Percentiles rank a stretch among this genome's conserved stretches.
Evolutionary conservation across 2,113 vertebrate genomes (phyloP).

Genomic region (Pelecanoides urinatrix): DNA sequence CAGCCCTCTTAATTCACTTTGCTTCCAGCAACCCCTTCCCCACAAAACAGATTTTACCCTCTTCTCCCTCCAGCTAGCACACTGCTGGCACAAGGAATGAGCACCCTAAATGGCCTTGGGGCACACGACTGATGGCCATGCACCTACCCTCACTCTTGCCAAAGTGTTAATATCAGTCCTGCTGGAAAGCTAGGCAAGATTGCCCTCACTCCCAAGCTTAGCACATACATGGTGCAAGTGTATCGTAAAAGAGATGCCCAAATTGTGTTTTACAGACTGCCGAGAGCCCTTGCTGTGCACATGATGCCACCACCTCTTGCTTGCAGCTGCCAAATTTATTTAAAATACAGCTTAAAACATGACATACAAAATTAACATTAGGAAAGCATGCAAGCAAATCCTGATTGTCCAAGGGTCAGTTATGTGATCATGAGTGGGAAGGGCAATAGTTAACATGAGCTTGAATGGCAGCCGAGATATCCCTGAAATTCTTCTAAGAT

Average conservation of each 20-base stretch:
- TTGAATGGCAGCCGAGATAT: neutral
- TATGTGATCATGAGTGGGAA: neutral
- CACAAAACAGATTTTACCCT: slow-evolving; percentile 17
- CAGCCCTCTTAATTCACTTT: slow-evolving; percentile 44
- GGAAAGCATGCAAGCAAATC: neutral
- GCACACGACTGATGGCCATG: neutral
- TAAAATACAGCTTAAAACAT: neutral
- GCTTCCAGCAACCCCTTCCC: slow-evolving; percentile 33
- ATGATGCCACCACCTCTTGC: neutral
- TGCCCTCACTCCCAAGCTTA: neutral
- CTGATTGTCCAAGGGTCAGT: neutral
- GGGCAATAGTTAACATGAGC: neutral
- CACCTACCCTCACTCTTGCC: neutral
- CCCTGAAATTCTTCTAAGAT: neutral
- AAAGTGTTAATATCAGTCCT: neutral
- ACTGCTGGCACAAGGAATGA: neutral
- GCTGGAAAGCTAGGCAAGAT: neutral
- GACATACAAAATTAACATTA: neutral
- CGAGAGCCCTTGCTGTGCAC: neutral
- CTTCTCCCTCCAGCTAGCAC: slow-evolving; percentile 2
- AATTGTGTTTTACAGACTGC: neutral
- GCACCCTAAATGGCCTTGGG: neutral
- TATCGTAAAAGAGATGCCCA: neutral
- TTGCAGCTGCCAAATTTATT: neutral
- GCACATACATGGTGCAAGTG: neutral